These are phyloP conservation scores for Nycticryphes semicollaris DNA, from an alignment of 2,113 vertebrate genomes.

Conservation along the genomic window DNA sequence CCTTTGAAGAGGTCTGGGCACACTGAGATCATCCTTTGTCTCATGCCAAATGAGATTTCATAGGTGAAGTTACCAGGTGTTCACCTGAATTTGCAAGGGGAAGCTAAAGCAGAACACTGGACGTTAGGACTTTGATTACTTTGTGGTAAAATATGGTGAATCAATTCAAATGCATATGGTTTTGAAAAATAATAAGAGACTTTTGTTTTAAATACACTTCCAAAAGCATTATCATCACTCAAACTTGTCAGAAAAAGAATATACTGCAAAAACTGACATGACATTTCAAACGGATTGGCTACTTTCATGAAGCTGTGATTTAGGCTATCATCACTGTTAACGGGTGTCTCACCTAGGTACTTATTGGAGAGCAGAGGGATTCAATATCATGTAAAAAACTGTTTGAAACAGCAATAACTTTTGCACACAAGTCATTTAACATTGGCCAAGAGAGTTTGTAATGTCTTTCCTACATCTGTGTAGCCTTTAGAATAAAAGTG, in stretches of 20 bases:
- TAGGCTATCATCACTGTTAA: background rate
- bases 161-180: background rate
- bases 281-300: background rate
- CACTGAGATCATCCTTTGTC: background rate
- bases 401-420: slow-evolving; percentile 17
- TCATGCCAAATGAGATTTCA: background rate
- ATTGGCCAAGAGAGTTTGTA: background rate
- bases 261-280: background rate
- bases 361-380: background rate
- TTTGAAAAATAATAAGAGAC: background rate
- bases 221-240: background rate
- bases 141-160: background rate
- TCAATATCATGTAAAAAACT: background rate
- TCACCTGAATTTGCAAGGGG: background rate
- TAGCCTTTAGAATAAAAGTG: background rate
- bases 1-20: rapidly evolving
- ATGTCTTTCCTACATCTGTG: background rate
- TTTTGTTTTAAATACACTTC: background rate
- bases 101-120: background rate
- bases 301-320: background rate
- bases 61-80: background rate
- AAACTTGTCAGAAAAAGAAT: background rate
- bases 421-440: background rate
- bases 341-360: background rate
- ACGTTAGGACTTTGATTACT: background rate